Conservation (phyloP, 2,113 vertebrate genomes). For the Dicerorhinus sumatrensis region DNA sequence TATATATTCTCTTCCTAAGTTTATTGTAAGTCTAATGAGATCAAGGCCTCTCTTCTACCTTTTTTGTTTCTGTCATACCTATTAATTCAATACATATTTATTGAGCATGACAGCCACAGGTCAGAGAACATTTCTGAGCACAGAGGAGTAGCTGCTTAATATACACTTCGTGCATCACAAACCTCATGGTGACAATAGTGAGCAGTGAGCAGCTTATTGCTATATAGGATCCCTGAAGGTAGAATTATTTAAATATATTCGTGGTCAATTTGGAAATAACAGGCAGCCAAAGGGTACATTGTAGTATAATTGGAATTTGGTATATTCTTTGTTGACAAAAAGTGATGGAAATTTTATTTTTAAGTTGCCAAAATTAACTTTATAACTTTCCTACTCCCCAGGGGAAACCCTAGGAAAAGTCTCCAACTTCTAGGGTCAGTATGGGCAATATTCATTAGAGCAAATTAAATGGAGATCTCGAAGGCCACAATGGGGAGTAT, state of each 20-base stretch:
- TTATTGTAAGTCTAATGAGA: not conserved
- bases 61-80: not conserved
- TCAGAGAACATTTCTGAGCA: not conserved
- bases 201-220: not conserved
- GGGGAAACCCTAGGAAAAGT: not conserved
- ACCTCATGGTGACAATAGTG: not conserved
- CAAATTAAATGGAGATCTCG: not conserved
- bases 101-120: not conserved
- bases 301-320: not conserved
- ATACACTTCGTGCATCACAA: not conserved
- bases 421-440: not conserved
- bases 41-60: not conserved
- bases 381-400: not conserved
- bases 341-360: not conserved
- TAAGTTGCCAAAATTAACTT: not conserved
- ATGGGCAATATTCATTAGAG: not conserved
- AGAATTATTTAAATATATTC: conserved; percentile 6
- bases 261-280: not conserved
- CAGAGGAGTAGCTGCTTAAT: not conserved
- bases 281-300: not conserved
- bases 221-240: not conserved
- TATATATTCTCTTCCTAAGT: not conserved
- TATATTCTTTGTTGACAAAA: not conserved
- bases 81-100: not conserved
- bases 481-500: not conserved